phyloP scores from a whole-genome alignment of 2,888 invertebrate species.

The Lymantria monacha region DNA sequence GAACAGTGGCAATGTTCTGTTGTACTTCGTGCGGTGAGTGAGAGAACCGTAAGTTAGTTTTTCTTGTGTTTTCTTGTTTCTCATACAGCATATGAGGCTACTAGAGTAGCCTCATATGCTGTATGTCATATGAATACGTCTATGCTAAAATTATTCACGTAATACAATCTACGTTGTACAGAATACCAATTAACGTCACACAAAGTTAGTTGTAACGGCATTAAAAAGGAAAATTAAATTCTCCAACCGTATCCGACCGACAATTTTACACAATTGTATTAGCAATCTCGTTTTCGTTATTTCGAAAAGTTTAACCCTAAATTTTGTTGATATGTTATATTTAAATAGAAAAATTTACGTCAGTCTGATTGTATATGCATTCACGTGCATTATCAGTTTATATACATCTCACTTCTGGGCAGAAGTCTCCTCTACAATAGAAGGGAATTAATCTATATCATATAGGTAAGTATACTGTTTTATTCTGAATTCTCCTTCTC shows the following conservation, averaged over 20 bases:
- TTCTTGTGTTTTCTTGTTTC: too few species aligned
- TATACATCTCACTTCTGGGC: too few species aligned
- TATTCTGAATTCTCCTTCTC: too few species aligned
- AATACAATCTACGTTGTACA: background rate
- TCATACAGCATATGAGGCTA: too few species aligned
- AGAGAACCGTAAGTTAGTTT: too few species aligned
- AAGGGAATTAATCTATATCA: too few species aligned
- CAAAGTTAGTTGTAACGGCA: constrained; percentile 15
- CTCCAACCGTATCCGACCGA: constrained; percentile 13
- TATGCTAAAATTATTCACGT: background rate
- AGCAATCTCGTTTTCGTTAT: constrained; percentile 29
- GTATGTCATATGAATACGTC: background rate
- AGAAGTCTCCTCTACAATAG: too few species aligned
- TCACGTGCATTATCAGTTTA: too few species aligned
- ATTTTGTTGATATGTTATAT: constrained; percentile 1
- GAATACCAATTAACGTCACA: constrained; percentile 27
- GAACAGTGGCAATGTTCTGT: too few species aligned
- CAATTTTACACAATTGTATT: constrained; percentile 33
- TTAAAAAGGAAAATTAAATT: constrained; percentile 28
- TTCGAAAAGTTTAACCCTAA: constrained; percentile 29
- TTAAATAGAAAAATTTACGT: background rate
- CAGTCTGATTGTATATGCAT: background rate
- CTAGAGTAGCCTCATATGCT: too few species aligned
- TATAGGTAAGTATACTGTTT: too few species aligned
- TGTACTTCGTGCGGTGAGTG: too few species aligned